These are phyloP conservation scores for Bombycilla garrulus DNA, from an alignment of 2,113 vertebrate genomes.

Conservation along the genomic window DNA sequence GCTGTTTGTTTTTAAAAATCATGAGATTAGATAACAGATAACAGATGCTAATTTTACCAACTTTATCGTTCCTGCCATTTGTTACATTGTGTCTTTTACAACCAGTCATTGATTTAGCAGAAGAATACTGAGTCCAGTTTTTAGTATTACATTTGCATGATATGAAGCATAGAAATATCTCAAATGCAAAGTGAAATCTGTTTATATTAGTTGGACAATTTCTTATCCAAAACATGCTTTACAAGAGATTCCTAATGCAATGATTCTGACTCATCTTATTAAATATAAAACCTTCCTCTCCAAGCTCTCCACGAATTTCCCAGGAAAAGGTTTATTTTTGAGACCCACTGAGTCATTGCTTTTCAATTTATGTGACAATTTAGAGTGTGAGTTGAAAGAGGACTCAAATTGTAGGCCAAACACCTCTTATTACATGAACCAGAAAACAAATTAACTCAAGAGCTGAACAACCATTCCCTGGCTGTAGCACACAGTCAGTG, in stretches of 20 bases:
- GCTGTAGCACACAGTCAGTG: neutral
- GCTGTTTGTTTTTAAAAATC: constrained; percentile 20
- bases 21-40: neutral
- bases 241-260: neutral
- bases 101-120: neutral
- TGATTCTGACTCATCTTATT: neutral
- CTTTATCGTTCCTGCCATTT: neutral
- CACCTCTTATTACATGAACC: neutral
- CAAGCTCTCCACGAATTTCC: neutral
- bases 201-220: neutral
- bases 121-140: neutral
- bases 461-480: neutral
- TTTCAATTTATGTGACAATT: neutral
- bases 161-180: neutral
- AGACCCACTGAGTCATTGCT: neutral
- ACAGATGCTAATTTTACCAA: neutral
- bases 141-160: neutral
- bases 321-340: neutral
- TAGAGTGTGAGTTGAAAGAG: neutral
- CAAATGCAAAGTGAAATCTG: neutral
- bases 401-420: neutral
- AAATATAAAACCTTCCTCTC: neutral
- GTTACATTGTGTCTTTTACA: neutral
- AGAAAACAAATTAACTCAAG: neutral
- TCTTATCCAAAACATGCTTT: neutral